These are phyloP conservation scores for Trigoniulus corallinus DNA, from an alignment of 1,140 invertebrate genomes.

Conservation along the genomic window DNA sequence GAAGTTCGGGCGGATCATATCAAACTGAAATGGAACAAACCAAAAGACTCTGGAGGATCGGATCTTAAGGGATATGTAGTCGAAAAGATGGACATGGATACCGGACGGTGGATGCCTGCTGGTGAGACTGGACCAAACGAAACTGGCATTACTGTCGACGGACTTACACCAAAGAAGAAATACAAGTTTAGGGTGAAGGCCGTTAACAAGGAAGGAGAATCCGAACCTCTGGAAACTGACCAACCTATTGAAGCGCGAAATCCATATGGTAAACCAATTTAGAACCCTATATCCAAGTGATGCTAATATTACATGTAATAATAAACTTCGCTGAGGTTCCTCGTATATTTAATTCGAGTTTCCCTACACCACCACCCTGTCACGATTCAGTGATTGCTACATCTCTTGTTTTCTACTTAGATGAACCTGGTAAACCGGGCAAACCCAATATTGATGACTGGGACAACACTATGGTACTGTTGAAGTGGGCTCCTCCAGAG, in stretches of 20 bases:
- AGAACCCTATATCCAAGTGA: background rate
- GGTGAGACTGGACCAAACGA: constrained; percentile 66
- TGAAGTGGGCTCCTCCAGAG: constrained; percentile 73
- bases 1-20: constrained; percentile 79
- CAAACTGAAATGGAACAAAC: constrained; percentile 89
- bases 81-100: constrained; percentile 91
- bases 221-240: constrained; percentile 81
- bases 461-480: constrained; percentile 71
- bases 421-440: constrained; percentile 48
- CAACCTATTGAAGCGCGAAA: constrained; percentile 82
- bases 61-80: constrained; percentile 89
- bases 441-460: constrained; percentile 88
- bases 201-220: constrained; percentile 95
- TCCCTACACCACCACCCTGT: too few species aligned
- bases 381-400: background rate
- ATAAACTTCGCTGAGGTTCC: background rate
- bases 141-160: constrained; percentile 68
- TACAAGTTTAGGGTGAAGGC: constrained; percentile 98
- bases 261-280: constrained; percentile 59
- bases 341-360: too few species aligned
- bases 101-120: constrained; percentile 76
- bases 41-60: constrained; percentile 81
- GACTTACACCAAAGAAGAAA: constrained; percentile 88
- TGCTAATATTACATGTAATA: too few species aligned
- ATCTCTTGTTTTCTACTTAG: constrained; percentile 15